Percentiles rank a stretch among this genome's conserved stretches.
phyloP scores from a whole-genome alignment of 2,888 invertebrate species.

The Strigamia transsilvanica region DNA sequence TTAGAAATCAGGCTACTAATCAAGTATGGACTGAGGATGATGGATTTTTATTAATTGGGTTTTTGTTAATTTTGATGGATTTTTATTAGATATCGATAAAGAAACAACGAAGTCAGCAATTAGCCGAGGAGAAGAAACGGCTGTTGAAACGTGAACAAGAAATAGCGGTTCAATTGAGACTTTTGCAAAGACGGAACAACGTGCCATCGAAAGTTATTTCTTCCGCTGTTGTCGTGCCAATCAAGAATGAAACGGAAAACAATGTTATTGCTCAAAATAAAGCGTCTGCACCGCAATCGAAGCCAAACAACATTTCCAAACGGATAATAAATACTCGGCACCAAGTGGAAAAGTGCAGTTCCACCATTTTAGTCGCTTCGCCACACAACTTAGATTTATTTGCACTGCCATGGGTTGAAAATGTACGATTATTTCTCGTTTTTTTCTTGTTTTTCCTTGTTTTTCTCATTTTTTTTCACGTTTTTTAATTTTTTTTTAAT shows the following conservation, averaged over 20 bases:
- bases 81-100: background rate
- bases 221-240: background rate
- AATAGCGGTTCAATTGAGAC: conserved; percentile 52
- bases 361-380: background rate
- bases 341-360: background rate
- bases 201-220: background rate
- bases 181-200: conserved; percentile 24
- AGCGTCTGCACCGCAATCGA: background rate
- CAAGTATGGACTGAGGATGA: background rate
- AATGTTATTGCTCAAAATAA: background rate
- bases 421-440: background rate
- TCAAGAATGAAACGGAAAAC: background rate
- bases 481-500: background rate
- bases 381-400: conserved; percentile 25
- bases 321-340: conserved; percentile 17
- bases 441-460: too few relatives aligned
- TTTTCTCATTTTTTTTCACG: background rate
- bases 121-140: conserved; percentile 51
- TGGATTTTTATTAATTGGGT: too few relatives aligned
- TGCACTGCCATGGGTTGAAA: background rate
- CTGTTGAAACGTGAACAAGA: conserved; percentile 54
- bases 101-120: conserved; percentile 17
- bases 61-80: background rate
- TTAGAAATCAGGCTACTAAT: background rate
- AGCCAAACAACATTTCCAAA: background rate